Base-by-base conservation (phyloP, 2,113 vertebrate species). In the Dinomys branickii region DNA sequence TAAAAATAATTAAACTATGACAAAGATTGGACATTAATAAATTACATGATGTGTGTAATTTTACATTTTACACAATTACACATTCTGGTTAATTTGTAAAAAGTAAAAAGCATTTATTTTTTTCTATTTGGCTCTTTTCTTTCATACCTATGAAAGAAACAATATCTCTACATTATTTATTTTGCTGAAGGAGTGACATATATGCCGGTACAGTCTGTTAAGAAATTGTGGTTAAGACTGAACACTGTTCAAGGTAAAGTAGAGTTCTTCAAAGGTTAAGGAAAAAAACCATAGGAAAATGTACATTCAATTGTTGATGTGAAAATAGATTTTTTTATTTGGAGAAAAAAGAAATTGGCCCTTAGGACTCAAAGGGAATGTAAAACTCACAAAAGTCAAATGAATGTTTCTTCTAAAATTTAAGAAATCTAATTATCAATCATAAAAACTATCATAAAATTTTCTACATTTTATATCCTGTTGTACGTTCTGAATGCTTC, bases 221-320 rank as follows among this genome's bases (percentile, higher is more conserved):
- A 96, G 83, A 78, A 93, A 96, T 94, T 41, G 54, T 90, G 16
- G 26, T 61, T 69, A 94, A 91, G 75, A 78, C 56, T 97, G 95
- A 96, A 89, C 73, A 90, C 65, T 87, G 8, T 63, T 95, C 81
- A 83, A 94, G 82, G 88, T 84, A 87, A 96, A 96, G 20, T 13
- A 44, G 80, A 96, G 95, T 93, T 85, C 52, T 96, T 88, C 16
- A 97, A 97, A 82, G 54, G 50, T 95, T 91, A 90, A 85, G 91
- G 63, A 86, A 93, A 56, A 84, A 44, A 8, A 11, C 47, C 47
- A 50, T 30, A 77, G 47, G 41, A 96, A 97, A 89, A 96, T 90
- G 85, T 86, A 89, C 52, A 85, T 94, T 95, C 35, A 94, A 78
- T 96, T 96, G 97, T 94, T 97, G 71, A 98, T 96, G 77, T 93